phyloP scores from a whole-genome alignment of 1,140 invertebrate genomes.

The Leucophenga varia region DNA sequence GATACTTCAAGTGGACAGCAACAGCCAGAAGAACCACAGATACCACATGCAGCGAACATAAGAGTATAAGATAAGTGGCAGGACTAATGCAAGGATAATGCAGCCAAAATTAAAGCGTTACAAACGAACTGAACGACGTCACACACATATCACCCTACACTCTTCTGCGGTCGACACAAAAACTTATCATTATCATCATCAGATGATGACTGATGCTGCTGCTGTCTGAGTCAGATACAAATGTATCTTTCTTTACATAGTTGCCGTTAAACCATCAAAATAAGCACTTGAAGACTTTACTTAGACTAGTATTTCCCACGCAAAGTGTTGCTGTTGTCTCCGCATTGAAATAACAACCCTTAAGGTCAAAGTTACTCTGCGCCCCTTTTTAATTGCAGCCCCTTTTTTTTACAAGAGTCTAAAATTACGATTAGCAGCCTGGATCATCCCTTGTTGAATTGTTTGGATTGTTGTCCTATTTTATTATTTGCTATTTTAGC shows the following conservation, averaged over 20 bases:
- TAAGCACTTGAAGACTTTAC: conserved; percentile 26
- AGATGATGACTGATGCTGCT: conserved; percentile 42
- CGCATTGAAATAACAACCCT: conserved; percentile 27
- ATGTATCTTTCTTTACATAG: conserved; percentile 38
- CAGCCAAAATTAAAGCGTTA: conserved; percentile 47
- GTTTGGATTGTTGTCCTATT: conserved; percentile 13
- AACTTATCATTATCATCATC: too few species aligned
- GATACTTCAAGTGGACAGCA: conserved; percentile 37
- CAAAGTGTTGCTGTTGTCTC: conserved; percentile 42
- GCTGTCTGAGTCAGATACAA: conserved; percentile 43
- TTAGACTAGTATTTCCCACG: conserved; percentile 43
- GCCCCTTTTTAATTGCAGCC: conserved; percentile 47
- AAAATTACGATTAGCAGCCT: conserved; percentile 28
- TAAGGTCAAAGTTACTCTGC: conserved; percentile 3
- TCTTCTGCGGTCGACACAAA: too few species aligned
- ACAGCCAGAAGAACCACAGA: conserved; percentile 12
- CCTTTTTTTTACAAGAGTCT: too few species aligned
- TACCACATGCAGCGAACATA: conserved; percentile 13
- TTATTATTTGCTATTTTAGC: conserved; percentile 54
- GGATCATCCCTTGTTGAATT: conserved; percentile 44
- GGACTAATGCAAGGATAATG: conserved; percentile 18
- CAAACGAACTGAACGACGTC: conserved; percentile 26
- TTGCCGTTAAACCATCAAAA: conserved; percentile 38
- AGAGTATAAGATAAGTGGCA: conserved; percentile 43
- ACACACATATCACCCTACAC: too few species aligned